phyloP scores from a whole-genome alignment of 2,888 invertebrate genomes.

The Athetis lepigone region DNA sequence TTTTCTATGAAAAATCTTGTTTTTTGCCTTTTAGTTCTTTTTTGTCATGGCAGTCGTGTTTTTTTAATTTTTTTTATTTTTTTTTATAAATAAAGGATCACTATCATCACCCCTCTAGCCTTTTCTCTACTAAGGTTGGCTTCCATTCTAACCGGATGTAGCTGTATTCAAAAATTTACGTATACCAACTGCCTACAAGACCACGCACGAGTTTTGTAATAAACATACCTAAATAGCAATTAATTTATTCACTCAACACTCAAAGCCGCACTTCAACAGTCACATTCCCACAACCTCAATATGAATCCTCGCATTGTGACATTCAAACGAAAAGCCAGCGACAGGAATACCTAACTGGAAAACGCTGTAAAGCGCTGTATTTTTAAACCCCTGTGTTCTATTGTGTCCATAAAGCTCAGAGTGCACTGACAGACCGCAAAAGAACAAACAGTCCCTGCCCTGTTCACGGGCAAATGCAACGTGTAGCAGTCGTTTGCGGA shows the following conservation, averaged over 20 bases:
- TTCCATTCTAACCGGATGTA: too few relatives aligned
- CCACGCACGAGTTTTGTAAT: background rate
- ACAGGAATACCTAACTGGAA: constrained; percentile 16
- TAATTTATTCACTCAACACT: constrained; percentile 1
- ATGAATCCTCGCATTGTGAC: background rate
- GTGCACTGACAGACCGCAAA: constrained; percentile 27
- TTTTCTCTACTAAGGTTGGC: too few relatives aligned
- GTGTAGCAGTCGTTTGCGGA: constrained; percentile 40
- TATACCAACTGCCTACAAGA: too few relatives aligned
- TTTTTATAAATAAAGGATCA: too few relatives aligned
- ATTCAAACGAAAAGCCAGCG: background rate
- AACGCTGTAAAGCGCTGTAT: constrained; percentile 22
- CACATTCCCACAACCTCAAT: background rate
- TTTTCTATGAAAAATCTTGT: too few relatives aligned
- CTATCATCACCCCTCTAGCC: too few relatives aligned
- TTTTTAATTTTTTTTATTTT: too few relatives aligned
- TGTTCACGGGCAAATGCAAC: constrained; percentile 46
- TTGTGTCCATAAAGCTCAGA: constrained; percentile 55
- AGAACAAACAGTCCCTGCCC: constrained; percentile 31
- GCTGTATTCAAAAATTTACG: too few relatives aligned
- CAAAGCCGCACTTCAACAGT: background rate
- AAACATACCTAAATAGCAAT: background rate
- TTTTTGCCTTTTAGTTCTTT: too few relatives aligned
- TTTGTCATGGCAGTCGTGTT: too few relatives aligned
- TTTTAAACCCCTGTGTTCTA: constrained; percentile 31